Conservation (phyloP, 2,888 invertebrate genomes). For the Harpalus rufipes region DNA sequence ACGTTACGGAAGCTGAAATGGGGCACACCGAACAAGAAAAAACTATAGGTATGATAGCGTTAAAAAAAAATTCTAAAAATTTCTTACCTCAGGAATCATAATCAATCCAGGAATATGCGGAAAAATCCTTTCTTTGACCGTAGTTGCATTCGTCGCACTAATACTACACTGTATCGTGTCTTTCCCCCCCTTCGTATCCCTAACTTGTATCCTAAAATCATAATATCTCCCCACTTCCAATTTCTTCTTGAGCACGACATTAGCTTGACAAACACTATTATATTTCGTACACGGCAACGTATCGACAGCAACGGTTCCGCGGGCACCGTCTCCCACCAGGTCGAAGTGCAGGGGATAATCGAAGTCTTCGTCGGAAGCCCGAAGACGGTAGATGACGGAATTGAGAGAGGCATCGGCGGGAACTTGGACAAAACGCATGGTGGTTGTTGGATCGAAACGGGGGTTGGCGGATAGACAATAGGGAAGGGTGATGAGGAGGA, state of each 20-base stretch:
- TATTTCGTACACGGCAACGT: conserved; percentile 91
- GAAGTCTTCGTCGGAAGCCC: conserved; percentile 92
- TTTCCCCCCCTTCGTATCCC: conserved; percentile 85
- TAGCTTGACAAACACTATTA: conserved; percentile 93
- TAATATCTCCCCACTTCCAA: conserved; percentile 90
- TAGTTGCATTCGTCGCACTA: conserved; percentile 88
- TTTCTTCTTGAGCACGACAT: conserved; percentile 87
- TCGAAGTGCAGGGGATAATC: conserved; percentile 92
- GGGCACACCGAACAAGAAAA: no score
- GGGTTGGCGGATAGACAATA: conserved; percentile 82
- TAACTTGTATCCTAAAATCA: conserved; percentile 84
- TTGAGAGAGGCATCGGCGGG: conserved; percentile 91
- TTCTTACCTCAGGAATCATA: conserved; percentile 85
- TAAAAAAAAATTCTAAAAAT: not conserved
- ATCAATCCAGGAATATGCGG: conserved; percentile 89
- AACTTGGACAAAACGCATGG: conserved; percentile 89
- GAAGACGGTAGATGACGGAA: conserved; percentile 91
- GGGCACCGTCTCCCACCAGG: conserved; percentile 82
- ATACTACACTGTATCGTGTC: conserved; percentile 81
- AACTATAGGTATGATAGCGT: no score
- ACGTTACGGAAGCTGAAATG: no score
- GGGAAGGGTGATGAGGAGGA: conserved; percentile 82
- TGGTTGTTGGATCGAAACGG: conserved; percentile 90
- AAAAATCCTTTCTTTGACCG: conserved; percentile 90
- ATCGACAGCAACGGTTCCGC: conserved; percentile 88